Base-by-base conservation (phyloP, 2,888 invertebrate genomes). In the Drosophila kambysellisi region DNA sequence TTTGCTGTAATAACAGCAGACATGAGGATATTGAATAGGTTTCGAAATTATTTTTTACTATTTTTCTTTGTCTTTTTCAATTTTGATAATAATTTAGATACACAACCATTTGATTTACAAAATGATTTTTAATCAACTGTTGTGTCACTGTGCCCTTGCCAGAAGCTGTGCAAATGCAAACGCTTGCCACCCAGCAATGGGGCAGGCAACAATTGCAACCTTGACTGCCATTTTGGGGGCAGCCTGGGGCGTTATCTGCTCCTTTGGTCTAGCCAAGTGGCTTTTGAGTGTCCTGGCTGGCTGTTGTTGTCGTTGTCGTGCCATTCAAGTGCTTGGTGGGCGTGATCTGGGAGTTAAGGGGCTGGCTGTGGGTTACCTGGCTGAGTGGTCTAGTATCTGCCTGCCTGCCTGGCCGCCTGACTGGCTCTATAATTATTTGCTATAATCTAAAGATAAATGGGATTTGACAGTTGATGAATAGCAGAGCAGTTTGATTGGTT, bases 381-480 rank as follows among this genome's bases (percentile, higher is more conserved):
- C 54, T 51, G 48, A 60, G 63, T 68, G 59, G 15, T 60, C 50
- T 29, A 39, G 17, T 17, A 5, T 1, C 9, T 50, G 50, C 17
- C 52, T 43, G 58, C 46, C 51, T 41, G 53, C 32, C 32, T 46
- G 17, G 25, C 35, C 58, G 67, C 66, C 43, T 52, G 64, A 39
- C 72, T 64, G 70, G 52, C 76, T 79, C 82, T 76, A 87, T 87
- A 84, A 84, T 84, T 84, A 84, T 84, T 84, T 84, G 84, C 84
- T 70, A 84, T 87, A 87, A 84, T 84, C 84, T 84, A 81, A 84
- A 84, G 82, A 82, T 84, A 79, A 84, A 84, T 84, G 88, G 84
- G 84, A 84, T 84, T 84, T 87, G 84, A 84, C 84, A 82, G 82
- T 84, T 84, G 84, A 84, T 87, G 84, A 84, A 87, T 87, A 82